phyloP scores from a whole-genome alignment of 2,888 invertebrate genomes.

The Tachina grossa region DNA sequence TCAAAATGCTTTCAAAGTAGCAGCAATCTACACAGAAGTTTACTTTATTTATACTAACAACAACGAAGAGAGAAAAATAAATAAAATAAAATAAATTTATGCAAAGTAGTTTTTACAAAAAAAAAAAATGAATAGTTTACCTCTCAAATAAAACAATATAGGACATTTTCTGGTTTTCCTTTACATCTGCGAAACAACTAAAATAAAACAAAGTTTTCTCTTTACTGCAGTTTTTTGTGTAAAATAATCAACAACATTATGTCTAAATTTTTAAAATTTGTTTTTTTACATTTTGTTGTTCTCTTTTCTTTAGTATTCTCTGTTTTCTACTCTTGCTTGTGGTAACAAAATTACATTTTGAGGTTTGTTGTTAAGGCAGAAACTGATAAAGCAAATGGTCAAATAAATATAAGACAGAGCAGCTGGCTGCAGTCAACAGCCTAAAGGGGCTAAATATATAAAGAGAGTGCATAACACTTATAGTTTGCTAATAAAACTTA shows the following conservation, averaged over 20 bases:
- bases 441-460: background rate
- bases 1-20: no score
- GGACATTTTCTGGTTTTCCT: conserved; percentile 34
- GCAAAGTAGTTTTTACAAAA: background rate
- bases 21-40: no score
- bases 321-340: background rate
- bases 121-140: conserved; percentile 4
- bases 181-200: background rate
- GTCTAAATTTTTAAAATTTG: conserved; percentile 8
- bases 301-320: background rate
- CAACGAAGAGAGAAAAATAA: background rate
- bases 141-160: conserved; percentile 18
- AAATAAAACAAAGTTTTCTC: background rate
- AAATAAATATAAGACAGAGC: background rate
- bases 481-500: conserved; percentile 65
- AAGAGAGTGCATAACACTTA: conserved; percentile 25
- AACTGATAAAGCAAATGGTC: conserved; percentile 5
- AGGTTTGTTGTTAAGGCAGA: conserved; percentile 53
- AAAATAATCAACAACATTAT: conserved; percentile 2
- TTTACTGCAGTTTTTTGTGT: background rate
- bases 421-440: background rate
- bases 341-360: conserved; percentile 56
- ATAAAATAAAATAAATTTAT: background rate
- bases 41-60: no score
- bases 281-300: conserved; percentile 9